Evolutionary conservation across 2,797 vertebrate genomes (phyloP).

Genomic region (Enteromius unitaeniatus): DNA sequence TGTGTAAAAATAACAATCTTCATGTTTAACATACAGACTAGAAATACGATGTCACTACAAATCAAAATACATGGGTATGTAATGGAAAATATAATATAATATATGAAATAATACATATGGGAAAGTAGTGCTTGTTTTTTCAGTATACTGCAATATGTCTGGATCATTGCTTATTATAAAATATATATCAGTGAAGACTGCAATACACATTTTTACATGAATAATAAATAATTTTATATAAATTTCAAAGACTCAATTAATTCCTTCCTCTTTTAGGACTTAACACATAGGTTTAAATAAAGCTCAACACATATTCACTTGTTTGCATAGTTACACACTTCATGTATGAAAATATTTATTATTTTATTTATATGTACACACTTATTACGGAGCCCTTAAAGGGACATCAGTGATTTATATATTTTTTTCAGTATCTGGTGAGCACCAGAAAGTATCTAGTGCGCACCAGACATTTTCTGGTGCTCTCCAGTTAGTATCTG

Average conservation of each 20-base stretch:
- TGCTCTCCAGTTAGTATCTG: too few species aligned
- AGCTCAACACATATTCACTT: neutral
- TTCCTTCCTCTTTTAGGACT: too few species aligned
- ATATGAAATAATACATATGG: neutral
- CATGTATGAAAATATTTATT: neutral
- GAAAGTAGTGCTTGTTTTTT: neutral
- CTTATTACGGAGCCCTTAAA: too few species aligned
- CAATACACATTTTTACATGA: neutral
- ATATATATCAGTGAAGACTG: neutral
- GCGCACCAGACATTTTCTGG: too few species aligned
- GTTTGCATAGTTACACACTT: neutral
- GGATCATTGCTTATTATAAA: neutral
- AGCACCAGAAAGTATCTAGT: too few species aligned
- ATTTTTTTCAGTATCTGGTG: too few species aligned
- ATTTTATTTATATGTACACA: too few species aligned
- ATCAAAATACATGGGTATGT: neutral
- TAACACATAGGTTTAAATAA: neutral
- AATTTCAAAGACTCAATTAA: neutral
- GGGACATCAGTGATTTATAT: too few species aligned
- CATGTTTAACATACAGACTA: neutral
- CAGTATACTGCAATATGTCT: neutral
- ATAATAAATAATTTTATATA: neutral
- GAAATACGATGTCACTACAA: neutral
- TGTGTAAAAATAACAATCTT: conserved; percentile 25
- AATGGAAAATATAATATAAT: neutral